Base-by-base conservation (phyloP, 2,888 invertebrate species). In the Cerceris rybyensis region DNA sequence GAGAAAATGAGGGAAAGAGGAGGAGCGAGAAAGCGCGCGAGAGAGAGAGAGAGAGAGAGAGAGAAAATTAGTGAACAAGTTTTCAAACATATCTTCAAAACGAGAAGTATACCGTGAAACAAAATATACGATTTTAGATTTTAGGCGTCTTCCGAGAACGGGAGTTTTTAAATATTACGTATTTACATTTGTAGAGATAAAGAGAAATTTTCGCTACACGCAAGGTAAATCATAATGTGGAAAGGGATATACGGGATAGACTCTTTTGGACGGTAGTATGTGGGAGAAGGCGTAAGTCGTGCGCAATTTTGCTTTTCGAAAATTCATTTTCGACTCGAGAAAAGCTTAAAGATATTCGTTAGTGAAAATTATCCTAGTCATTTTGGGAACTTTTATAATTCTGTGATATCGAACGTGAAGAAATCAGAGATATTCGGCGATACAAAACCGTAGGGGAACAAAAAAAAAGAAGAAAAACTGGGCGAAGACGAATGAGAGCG, bases 351-450 rank as follows among this genome's bases (percentile, higher is more conserved):
- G 69, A 70, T 69, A 84, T 80, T 82, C 81, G 82, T 86, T 90
- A 87, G 88, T 87, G 89, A 90, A 90, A 90, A 89, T 91, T 82
- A 88, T 89, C 90, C 92, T 92, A 92, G 92, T 92, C 92, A 92
- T 91, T 91, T 91, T 91, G 88, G 89, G 88, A 88, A 90, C 86
- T 86, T 87, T 90, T 90, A 88, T 89, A 88, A 91, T 90, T 90
- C 91, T 91, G 91, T 91, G 92, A 92, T 92, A 92, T 89, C 88
- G 85, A 70, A 75, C 64, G 66, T 64, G 74, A 65, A 66, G 58
- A 68, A 74, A 73, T 78, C 68, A 72, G 60, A 68, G 60, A 68
- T 46, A 78, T 78, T 81, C 58, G 81, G 70, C 72, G 80, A 54
- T 69, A 58, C 55, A 70, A 70, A 74, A 71, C n/a, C 16, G 59